These are phyloP conservation scores for Corbicula japonica DNA, from an alignment of 2,888 invertebrate genomes.

Conservation along the genomic window DNA sequence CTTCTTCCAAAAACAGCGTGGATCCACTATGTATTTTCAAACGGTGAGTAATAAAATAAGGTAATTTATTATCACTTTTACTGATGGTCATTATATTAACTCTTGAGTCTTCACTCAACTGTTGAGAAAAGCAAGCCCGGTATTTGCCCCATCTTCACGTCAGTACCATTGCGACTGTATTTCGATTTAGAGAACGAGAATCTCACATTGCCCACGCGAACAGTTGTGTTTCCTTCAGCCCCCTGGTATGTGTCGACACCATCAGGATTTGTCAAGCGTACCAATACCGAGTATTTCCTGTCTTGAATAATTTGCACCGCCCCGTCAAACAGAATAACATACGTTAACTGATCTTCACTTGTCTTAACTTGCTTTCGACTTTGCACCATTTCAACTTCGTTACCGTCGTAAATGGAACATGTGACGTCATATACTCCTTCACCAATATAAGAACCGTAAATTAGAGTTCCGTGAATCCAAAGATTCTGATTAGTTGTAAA, in stretches of 20 bases:
- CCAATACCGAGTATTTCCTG: conserved; percentile 64
- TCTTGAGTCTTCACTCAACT: conserved; percentile 20
- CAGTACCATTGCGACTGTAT: conserved; percentile 71
- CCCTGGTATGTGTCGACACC: conserved; percentile 74
- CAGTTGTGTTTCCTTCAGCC: conserved; percentile 57
- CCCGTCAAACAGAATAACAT: conserved; percentile 64
- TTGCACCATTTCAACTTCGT: conserved; percentile 57
- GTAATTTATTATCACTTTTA: too few species aligned
- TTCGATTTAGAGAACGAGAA: conserved; percentile 70
- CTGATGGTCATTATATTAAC: too few species aligned
- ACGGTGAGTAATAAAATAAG: too few species aligned
- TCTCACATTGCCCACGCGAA: conserved; percentile 61
- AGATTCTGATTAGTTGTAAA: conserved; percentile 65
- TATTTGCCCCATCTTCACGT: conserved; percentile 73
- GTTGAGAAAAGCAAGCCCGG: conserved; percentile 70
- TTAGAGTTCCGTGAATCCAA: conserved; percentile 66
- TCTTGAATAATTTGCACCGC: conserved; percentile 50
- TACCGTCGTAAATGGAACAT: conserved; percentile 59
- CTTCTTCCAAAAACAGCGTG: too few species aligned
- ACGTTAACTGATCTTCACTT: conserved; percentile 70
- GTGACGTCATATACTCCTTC: conserved; percentile 70
- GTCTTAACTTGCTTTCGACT: conserved; percentile 65
- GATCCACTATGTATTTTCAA: too few species aligned
- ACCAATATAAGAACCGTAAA: conserved; percentile 72
- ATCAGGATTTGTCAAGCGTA: conserved; percentile 63